Evolutionary conservation across 2,797 vertebrate genomes (phyloP), one percentile per base, ranked within the genome.

Genomic region (Lepilemur septentrionalis): DNA sequence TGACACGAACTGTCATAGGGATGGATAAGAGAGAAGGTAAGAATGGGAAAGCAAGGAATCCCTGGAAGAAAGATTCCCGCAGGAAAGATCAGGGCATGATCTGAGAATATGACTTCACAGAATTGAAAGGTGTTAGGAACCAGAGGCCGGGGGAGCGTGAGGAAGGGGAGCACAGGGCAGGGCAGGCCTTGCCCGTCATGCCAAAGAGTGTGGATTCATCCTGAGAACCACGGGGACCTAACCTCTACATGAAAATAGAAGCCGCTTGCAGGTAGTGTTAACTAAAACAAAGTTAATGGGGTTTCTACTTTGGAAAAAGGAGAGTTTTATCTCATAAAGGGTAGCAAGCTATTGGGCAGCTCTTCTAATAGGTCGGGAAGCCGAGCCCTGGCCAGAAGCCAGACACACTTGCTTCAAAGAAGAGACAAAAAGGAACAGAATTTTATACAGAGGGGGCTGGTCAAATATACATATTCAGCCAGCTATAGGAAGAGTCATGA

Each of bases 241-340:
- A 3, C 61, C 22, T 11, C 15, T n/a, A n/a, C 13, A 22, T 2
- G 3, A 59, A 63, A 61, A 90, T 3, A 65, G 13, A 67, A 50
- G 12, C 15, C 4, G 0, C 35, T 59, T 18, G 14, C 32, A 2
- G 11, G 57, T 0, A 46, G 18, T 1, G 48, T 38, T 38, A 43
- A 48, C 32, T 6, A n/a, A n/a, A n/a, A n/a, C 30, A 65, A 32
- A n/a, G 61, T n/a, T 65, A 65, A 65, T 7, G 18, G 63, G 6
- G 63, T 65, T 59, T 65, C 32, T n/a, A n/a, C 63, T 4, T n/a
- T 65, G 17, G 32, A 8, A 65, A 65, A 65, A n/a, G 3, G 32
- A 65, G 15, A n/a, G 63, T 32, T 65, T 65, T 65, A n/a, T 32
- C 63, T 65, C 63, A 65, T 4, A 18, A 7, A n/a, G 17, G 63